A percentile compares a stretch with the other conserved stretches of the same genome.
phyloP scores from a whole-genome alignment of 2,797 vertebrate species.

The Ara ararauna region DNA sequence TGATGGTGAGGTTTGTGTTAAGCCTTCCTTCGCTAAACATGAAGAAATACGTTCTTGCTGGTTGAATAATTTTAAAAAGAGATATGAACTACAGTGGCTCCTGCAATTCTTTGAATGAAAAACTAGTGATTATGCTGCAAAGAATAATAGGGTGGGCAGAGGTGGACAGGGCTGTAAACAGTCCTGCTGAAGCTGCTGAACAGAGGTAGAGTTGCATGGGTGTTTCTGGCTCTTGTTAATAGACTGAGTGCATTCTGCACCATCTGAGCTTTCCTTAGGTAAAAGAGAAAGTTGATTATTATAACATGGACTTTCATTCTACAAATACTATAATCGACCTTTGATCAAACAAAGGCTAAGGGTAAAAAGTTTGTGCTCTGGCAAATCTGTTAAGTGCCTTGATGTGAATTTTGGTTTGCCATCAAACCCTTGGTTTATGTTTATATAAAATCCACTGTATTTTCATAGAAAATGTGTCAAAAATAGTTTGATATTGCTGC shows the following conservation, averaged over 20 bases:
- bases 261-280: background rate
- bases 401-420: background rate
- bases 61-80: background rate
- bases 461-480: background rate
- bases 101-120: background rate
- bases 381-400: background rate
- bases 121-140: background rate
- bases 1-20: background rate
- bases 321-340: background rate
- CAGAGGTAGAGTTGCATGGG: rapidly evolving
- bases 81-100: background rate
- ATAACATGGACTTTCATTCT: background rate
- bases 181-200: background rate
- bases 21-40: background rate
- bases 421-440: background rate
- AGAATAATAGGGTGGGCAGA: background rate
- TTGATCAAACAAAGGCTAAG: background rate
- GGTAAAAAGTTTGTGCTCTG: background rate
- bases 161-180: background rate
- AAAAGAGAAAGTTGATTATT: background rate
- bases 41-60: rapidly evolving
- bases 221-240: background rate
- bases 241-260: rapidly evolving
- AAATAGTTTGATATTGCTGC: background rate
- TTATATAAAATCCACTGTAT: background rate